phyloP scores from a whole-genome alignment of 1,140 invertebrate species.

The Drosophila prosaltans region DNA sequence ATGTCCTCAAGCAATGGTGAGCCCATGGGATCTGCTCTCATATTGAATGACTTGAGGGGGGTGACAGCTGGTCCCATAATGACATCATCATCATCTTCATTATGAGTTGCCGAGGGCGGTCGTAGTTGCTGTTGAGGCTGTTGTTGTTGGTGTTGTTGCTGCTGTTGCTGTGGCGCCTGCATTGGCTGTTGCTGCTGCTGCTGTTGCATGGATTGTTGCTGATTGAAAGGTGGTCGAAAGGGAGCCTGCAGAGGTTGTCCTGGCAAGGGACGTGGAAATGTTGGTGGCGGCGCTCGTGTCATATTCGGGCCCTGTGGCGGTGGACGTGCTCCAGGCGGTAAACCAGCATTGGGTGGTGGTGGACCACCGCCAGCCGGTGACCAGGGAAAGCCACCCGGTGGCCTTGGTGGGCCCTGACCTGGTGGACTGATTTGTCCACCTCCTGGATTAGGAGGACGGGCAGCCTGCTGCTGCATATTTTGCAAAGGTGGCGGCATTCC shows the following conservation, averaged over 20 bases:
- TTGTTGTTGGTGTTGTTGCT: slow-evolving; percentile 27
- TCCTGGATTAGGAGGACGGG: slow-evolving; percentile 51
- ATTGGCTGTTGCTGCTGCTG: slow-evolving; percentile 47
- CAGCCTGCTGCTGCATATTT: slow-evolving; percentile 63
- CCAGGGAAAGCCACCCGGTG: slow-evolving; percentile 75
- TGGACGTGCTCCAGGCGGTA: slow-evolving; percentile 57
- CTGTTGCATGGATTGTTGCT: slow-evolving; percentile 87
- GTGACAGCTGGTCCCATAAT: slow-evolving; percentile 77
- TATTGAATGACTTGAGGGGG: slow-evolving; percentile 62
- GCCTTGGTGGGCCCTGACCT: slow-evolving; percentile 68
- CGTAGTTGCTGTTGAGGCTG: slow-evolving; percentile 56
- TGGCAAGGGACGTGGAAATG: slow-evolving; percentile 61
- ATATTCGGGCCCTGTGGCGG: slow-evolving; percentile 68
- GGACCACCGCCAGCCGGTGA: slow-evolving; percentile 54
- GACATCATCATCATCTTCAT: slow-evolving; percentile 81
- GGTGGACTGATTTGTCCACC: slow-evolving; percentile 70
- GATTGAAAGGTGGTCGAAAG: slow-evolving; percentile 83
- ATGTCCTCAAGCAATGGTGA: slow-evolving; percentile 67
- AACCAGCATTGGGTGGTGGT: slow-evolving; percentile 5
- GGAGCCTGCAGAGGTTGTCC: slow-evolving; percentile 67
- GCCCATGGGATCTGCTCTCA: slow-evolving; percentile 67
- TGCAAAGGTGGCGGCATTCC: slow-evolving; percentile 66
- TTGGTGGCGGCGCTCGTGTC: slow-evolving; percentile 63
- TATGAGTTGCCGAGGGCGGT: slow-evolving; percentile 60
- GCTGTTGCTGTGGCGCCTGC: slow-evolving; percentile 43